Evolutionary conservation across 2,888 invertebrate species (phyloP), one percentile per base, ranked within the genome.

Genomic region (Eristalinus sepulchralis): DNA sequence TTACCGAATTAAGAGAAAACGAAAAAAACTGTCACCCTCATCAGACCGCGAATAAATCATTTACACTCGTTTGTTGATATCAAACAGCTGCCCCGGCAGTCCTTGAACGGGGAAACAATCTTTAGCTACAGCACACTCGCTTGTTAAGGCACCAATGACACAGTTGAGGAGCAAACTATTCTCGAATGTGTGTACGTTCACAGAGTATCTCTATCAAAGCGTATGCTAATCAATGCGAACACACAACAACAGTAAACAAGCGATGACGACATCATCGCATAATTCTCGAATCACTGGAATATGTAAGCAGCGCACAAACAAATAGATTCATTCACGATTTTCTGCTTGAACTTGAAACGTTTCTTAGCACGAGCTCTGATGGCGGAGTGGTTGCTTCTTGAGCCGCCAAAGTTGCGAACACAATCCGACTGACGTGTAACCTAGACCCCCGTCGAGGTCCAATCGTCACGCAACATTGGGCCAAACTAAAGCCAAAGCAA

Each of bases 401-500:
- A 47, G 4, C 5, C 6, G n/a, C 4, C n/a, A 6, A 39, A n/a
- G 6, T 39, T 39, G 13, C 6, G n/a, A 39, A 13, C n/a, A 47
- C 1, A 17, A 47, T n/a, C n/a, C n/a, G 47, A 47, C n/a, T 47
- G n/a, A n/a, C 17, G 47, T 47, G 3, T 47, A 47, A 47, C 47
- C 47, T 47, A 47, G 47, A 47, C 47, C 47, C n/a, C 47, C 47
- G 47, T 6, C 47, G 47, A 47, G 17, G 47, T 47, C 47, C 17
- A 47, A 47, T 47, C 33, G 63, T 17, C 47, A 5, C n/a, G 17
- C 47, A 68, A 47, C n/a, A 17, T 47, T 47, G 47, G 47, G 17
- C 11, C 33, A 53, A 17, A 67, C 59, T 80, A 34, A 78, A 71
- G 8, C 24, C 55, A 6, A 63, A 64, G 31, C 13, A 24, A 57